These are phyloP conservation scores for Aphaenogaster ashmeadi DNA, from an alignment of 1,140 invertebrate species.

Conservation along the genomic window DNA sequence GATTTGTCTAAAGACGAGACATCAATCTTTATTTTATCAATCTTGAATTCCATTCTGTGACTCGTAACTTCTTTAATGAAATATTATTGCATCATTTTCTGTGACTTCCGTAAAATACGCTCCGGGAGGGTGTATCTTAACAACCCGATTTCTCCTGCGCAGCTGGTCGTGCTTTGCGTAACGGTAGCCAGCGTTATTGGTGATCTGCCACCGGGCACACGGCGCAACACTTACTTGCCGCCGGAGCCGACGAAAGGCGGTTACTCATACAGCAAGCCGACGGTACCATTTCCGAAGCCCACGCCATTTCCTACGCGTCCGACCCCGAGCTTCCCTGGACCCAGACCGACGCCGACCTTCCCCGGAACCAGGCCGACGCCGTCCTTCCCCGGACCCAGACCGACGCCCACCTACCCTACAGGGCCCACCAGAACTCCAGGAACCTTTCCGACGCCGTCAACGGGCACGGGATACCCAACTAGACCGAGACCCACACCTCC, in stretches of 20 bases:
- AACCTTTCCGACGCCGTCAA: not conserved
- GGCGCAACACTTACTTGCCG: slow-evolving; percentile 90
- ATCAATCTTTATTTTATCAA: slow-evolving; percentile 1
- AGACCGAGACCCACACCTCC: slow-evolving; percentile 80
- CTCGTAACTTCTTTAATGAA: too few species aligned
- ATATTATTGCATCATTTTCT: too few species aligned
- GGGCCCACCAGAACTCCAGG: slow-evolving; percentile 41
- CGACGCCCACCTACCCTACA: slow-evolving; percentile 64
- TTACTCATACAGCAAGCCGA: slow-evolving; percentile 89
- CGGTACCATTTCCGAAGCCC: slow-evolving; percentile 87
- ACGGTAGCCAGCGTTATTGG: slow-evolving; percentile 81
- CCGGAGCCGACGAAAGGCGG: slow-evolving; percentile 89
- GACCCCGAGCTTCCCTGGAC: slow-evolving; percentile 69
- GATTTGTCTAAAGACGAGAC: not conserved
- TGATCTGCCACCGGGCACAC: slow-evolving; percentile 85
- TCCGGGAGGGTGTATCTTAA: not conserved
- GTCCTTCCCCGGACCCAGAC: slow-evolving; percentile 68
- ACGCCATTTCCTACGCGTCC: slow-evolving; percentile 79
- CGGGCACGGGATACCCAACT: slow-evolving; percentile 73
- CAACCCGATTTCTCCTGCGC: slow-evolving; percentile 1
- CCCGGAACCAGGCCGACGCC: slow-evolving; percentile 73
- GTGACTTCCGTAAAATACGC: not conserved
- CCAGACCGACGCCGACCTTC: slow-evolving; percentile 71
- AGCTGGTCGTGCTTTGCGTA: slow-evolving; percentile 84
- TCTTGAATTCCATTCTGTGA: not conserved